These are phyloP conservation scores for Pelecanus crispus DNA, from an alignment of 2,113 vertebrate species.

Conservation along the genomic window DNA sequence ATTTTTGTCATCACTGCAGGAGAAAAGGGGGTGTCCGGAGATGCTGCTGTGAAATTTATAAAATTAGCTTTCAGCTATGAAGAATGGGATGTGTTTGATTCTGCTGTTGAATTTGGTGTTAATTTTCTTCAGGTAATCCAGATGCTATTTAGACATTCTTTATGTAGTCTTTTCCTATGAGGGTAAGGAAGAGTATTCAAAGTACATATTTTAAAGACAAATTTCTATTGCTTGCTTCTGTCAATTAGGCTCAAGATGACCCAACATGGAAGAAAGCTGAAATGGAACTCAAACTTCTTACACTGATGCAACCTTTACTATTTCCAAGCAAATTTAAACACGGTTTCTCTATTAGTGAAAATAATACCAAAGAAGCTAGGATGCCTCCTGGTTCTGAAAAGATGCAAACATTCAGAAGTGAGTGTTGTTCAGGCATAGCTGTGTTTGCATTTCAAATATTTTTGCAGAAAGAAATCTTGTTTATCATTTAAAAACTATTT, in stretches of 20 bases:
- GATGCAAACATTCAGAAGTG: slow-evolving; percentile 36
- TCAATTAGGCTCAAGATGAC: slow-evolving; percentile 72
- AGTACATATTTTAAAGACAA: neutral
- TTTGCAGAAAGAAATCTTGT: neutral
- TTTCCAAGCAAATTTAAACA: slow-evolving; percentile 61
- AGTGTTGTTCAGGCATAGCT: neutral
- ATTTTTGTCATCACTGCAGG: slow-evolving; percentile 65
- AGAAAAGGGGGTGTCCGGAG: slow-evolving; percentile 75
- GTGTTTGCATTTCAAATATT: neutral
- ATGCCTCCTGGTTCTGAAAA: neutral
- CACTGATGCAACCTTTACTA: slow-evolving; percentile 71
- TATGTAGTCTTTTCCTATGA: neutral
- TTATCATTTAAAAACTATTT: neutral
- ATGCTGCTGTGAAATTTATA: slow-evolving; percentile 82
- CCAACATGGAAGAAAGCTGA: slow-evolving; percentile 75
- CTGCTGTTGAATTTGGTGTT: slow-evolving; percentile 67
- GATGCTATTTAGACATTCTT: neutral
- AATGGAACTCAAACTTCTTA: slow-evolving; percentile 81
- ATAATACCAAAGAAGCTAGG: neutral
- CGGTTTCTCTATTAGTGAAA: neutral
- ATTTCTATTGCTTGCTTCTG: neutral
- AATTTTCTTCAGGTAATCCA: slow-evolving; percentile 79
- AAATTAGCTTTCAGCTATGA: slow-evolving; percentile 89
- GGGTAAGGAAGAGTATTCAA: neutral
- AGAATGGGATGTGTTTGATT: slow-evolving; percentile 79